phyloP scores from a whole-genome alignment of 2,113 vertebrate genomes.

The Malurus melanocephalus region DNA sequence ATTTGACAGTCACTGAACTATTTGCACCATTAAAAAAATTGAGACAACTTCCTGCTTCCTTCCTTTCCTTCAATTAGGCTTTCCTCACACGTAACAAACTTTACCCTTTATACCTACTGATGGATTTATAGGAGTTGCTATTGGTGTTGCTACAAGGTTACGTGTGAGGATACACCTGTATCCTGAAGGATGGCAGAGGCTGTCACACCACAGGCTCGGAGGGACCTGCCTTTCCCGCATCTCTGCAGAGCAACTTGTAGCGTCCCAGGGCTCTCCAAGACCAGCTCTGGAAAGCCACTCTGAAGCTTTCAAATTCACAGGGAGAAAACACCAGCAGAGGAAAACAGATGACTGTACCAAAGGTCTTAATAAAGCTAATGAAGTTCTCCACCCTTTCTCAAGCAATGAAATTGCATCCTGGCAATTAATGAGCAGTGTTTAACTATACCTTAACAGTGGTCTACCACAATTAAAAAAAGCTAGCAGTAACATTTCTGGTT shows the following conservation, averaged over 20 bases:
- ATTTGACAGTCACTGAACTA: not conserved
- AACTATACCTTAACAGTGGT: not conserved
- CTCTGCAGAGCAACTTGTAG: not conserved
- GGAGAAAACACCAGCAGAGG: not conserved
- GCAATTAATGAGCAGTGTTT: not conserved
- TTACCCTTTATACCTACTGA: not conserved
- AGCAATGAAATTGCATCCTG: not conserved
- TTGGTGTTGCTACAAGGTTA: not conserved
- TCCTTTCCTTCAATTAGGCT: not conserved
- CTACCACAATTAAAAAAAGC: not conserved
- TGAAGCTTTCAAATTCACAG: not conserved
- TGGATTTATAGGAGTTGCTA: not conserved
- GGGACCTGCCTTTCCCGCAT: not conserved
- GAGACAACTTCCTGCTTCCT: not conserved
- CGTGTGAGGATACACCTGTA: not conserved
- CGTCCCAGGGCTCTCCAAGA: rapidly evolving
- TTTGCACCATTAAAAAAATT: not conserved
- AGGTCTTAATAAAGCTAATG: not conserved
- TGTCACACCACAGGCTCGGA: not conserved
- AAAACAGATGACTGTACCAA: not conserved
- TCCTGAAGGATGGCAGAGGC: not conserved
- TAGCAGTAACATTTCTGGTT: not conserved
- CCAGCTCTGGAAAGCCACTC: not conserved
- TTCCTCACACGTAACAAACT: not conserved
- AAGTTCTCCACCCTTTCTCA: not conserved